These are phyloP conservation scores for Conus ventricosus DNA, from an alignment of 1,140 invertebrate species.

Conservation along the genomic window DNA sequence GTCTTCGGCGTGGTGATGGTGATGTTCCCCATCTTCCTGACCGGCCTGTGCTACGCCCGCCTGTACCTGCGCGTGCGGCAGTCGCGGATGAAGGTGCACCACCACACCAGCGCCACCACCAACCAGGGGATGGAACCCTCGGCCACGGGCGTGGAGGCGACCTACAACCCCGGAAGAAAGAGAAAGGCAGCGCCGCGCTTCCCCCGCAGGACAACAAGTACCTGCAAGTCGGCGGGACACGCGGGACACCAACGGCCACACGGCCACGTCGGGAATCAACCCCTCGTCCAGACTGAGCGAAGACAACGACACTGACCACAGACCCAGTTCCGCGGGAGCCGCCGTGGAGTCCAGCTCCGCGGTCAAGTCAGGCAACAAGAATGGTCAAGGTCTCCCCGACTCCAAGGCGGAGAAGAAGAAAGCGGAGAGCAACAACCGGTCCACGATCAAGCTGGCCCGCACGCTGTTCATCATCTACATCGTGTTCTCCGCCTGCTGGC, in stretches of 20 bases:
- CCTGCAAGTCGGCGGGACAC: too few relatives aligned
- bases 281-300: neutral
- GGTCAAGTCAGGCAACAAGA: neutral
- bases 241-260: neutral
- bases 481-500: constrained; percentile 45
- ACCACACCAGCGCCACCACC: neutral
- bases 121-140: neutral
- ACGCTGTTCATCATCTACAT: constrained; percentile 43
- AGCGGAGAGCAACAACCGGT: neutral
- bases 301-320: neutral
- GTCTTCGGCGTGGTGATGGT: constrained; percentile 51
- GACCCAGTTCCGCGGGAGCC: neutral
- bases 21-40: constrained; percentile 45
- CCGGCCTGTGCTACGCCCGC: constrained; percentile 47
- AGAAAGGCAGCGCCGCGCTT: neutral
- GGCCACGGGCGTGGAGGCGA: too few relatives aligned
- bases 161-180: neutral
- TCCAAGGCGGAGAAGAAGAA: neutral
- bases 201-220: too few relatives aligned
- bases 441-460: constrained; percentile 31
- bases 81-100: constrained; percentile 31
- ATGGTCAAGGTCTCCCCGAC: neutral
- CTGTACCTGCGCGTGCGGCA: constrained; percentile 49
- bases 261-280: neutral
- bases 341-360: neutral